phyloP scores from a whole-genome alignment of 1,140 invertebrate species.

The Phymorhynchus buccinoides region DNA sequence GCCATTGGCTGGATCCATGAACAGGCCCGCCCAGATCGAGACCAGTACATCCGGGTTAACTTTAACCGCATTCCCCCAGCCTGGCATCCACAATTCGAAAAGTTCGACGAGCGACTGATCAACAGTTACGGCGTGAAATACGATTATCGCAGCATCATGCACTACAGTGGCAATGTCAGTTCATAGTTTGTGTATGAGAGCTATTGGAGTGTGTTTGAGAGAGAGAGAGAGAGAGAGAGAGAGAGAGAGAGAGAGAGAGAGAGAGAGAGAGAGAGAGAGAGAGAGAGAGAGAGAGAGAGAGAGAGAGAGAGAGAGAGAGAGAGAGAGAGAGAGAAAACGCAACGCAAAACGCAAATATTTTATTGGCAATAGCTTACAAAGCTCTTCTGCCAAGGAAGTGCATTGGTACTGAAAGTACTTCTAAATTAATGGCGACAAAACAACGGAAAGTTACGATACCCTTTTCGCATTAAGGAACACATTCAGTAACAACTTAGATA shows the following conservation, averaged over 20 bases:
- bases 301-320: background rate
- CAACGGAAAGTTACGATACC: too few species aligned
- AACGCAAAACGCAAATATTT: too few species aligned
- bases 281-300: background rate
- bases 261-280: background rate
- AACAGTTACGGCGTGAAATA: conserved; percentile 74
- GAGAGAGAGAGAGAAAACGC: background rate
- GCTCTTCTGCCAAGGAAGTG: too few species aligned
- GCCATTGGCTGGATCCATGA: conserved; percentile 77
- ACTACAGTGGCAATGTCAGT: conserved; percentile 54
- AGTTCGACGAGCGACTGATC: conserved; percentile 68
- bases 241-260: background rate
- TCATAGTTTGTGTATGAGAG: background rate
- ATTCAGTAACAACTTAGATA: too few species aligned
- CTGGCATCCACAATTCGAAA: conserved; percentile 75
- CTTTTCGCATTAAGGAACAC: too few species aligned
- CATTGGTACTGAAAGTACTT: too few species aligned
- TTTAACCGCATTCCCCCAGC: conserved; percentile 79
- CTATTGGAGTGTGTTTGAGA: background rate
- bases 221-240: background rate
- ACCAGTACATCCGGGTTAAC: conserved; percentile 79
- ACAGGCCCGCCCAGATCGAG: conserved; percentile 80
- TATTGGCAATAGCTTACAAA: too few species aligned
- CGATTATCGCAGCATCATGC: conserved; percentile 76
- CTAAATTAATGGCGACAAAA: too few species aligned